Evolutionary conservation across 2,888 invertebrate species (phyloP).

Genomic region (Pollenia angustigena): DNA sequence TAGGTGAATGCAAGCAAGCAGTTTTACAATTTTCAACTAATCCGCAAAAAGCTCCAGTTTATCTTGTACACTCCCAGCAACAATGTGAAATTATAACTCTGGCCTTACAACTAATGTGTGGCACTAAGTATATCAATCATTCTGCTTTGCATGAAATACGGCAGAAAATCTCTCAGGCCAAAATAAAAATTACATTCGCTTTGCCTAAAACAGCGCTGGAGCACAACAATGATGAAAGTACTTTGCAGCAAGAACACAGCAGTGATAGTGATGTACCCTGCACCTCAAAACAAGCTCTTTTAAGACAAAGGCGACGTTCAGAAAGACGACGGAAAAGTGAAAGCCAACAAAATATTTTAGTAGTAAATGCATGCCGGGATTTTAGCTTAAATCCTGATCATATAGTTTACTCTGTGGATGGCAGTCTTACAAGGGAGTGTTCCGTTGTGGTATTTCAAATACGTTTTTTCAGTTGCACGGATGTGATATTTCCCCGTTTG

Average conservation of each 20-base stretch:
- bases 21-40: conserved; percentile 29
- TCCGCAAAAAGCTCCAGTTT: conserved; percentile 25
- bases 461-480: conserved; percentile 63
- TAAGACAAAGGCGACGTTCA: conserved; percentile 32
- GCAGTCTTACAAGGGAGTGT: conserved; percentile 9
- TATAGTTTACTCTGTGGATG: conserved; percentile 44
- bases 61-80: conserved; percentile 21
- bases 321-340: not conserved
- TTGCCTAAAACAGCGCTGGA: not conserved
- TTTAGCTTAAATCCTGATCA: conserved; percentile 54
- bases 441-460: conserved; percentile 43
- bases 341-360: not conserved
- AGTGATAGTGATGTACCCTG: conserved; percentile 65
- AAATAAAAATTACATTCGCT: conserved; percentile 44
- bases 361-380: conserved; percentile 59
- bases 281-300: conserved; percentile 39
- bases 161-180: conserved; percentile 33
- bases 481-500: conserved; percentile 63
- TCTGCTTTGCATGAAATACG: conserved; percentile 29
- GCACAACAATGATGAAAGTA: not conserved
- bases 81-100: conserved; percentile 55
- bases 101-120: conserved; percentile 64
- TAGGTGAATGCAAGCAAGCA: conserved; percentile 49
- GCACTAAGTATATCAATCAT: conserved; percentile 38
- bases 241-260: conserved; percentile 17